A percentile compares a stretch with the other conserved stretches of the same genome.
Conservation (phyloP, 2,888 invertebrate species). For the Brachyopa scutellaris region DNA sequence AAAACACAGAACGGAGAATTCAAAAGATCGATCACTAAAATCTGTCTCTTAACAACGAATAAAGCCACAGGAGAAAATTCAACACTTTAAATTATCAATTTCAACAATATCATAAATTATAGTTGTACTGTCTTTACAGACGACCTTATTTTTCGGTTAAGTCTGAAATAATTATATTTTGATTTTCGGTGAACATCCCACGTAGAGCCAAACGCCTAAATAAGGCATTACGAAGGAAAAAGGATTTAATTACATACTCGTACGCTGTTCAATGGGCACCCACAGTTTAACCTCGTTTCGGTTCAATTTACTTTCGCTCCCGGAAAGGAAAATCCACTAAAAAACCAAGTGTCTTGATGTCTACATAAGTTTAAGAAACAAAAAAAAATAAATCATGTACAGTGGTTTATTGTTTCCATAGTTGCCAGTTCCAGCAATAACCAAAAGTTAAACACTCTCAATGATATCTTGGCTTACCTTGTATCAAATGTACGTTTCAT, state of each 20-base stretch:
- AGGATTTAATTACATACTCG: slow-evolving; percentile 13
- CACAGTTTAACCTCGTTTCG: slow-evolving; percentile 48
- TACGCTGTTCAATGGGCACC: slow-evolving; percentile 21
- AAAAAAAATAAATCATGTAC: slow-evolving; percentile 9
- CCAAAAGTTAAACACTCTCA: slow-evolving; percentile 36
- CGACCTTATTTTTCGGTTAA: no score
- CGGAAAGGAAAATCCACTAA: slow-evolving; percentile 57
- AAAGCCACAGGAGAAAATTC: no score
- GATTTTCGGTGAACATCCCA: no score
- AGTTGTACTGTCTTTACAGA: no score
- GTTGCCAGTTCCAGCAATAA: slow-evolving; percentile 35
- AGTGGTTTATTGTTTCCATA: slow-evolving; percentile 15
- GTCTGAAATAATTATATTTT: no score
- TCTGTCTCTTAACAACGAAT: no score
- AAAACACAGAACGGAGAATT: no score
- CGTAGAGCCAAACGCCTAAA: background rate
- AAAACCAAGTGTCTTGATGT: slow-evolving; percentile 1
- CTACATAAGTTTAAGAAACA: slow-evolving; percentile 13
- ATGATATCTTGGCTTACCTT: slow-evolving; percentile 61
- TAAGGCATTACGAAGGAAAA: slow-evolving; percentile 9
- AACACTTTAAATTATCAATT: no score
- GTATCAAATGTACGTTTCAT: slow-evolving; percentile 63
- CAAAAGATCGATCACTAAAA: no score
- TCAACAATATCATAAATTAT: no score
- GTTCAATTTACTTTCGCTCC: slow-evolving; percentile 44